Evolutionary conservation across 37 sponge, comb jelly and placozoan species (phyloP).

Genomic region (Ephydatia muelleri): DNA sequence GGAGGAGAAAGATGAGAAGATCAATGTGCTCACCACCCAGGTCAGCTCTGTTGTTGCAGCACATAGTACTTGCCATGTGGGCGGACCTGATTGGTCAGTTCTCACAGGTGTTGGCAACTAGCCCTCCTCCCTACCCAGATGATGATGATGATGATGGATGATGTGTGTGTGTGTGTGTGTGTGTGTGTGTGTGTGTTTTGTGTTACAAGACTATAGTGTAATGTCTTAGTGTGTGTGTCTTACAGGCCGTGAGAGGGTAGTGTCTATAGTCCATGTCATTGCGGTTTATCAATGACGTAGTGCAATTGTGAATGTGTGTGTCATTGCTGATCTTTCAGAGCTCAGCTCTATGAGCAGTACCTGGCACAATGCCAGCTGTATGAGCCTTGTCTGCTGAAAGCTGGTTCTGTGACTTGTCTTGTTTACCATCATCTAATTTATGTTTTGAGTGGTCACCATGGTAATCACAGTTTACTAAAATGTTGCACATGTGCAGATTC

Average conservation of each 20-base stretch:
- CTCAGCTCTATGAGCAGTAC: no score
- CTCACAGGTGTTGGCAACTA: not conserved
- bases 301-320: no score
- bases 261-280: not conserved
- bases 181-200: no score
- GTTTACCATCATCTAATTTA: no score
- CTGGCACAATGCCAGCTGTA: no score
- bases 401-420: no score
- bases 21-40: conserved; percentile 72
- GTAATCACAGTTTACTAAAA: no score
- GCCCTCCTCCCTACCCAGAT: no score
- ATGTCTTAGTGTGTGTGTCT: not conserved
- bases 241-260: not conserved
- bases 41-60: conserved; percentile 8
- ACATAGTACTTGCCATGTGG: not conserved
- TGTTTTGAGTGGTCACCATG: no score
- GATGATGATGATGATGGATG: not conserved
- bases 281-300: not conserved
- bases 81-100: not conserved
- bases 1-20: conserved; percentile 86
- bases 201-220: not conserved
- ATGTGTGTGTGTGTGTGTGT: conserved; percentile 25
- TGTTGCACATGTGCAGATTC: no score
- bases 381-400: no score
- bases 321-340: no score